phyloP scores from a whole-genome alignment of 2,888 invertebrate species.

The Lycaena phlaeas region DNA sequence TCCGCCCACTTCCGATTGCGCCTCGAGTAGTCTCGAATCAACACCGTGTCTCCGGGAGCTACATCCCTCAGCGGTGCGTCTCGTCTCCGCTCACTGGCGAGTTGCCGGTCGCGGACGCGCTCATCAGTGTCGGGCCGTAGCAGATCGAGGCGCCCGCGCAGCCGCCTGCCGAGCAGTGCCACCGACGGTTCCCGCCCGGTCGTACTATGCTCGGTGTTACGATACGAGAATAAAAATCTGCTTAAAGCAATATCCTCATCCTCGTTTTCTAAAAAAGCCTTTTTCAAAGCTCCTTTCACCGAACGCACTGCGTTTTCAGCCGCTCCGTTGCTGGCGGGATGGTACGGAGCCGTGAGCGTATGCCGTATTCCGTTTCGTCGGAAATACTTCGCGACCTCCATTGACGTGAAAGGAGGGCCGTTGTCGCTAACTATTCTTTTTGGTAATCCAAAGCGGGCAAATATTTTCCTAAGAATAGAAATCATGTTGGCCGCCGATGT shows the following conservation, averaged over 20 bases:
- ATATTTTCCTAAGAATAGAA: slow-evolving; percentile 14
- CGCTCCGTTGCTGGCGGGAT: slow-evolving; percentile 18
- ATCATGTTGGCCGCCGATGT: slow-evolving; percentile 10
- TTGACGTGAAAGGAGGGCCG: slow-evolving; percentile 17
- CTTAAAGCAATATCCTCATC: neutral
- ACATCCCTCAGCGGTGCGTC: neutral
- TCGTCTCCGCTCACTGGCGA: neutral
- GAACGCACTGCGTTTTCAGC: slow-evolving; percentile 19
- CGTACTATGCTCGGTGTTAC: too few species aligned
- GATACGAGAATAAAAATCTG: too few species aligned
- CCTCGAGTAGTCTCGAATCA: neutral
- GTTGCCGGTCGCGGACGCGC: neutral
- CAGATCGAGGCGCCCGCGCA: too few species aligned
- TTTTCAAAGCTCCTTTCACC: slow-evolving; percentile 14
- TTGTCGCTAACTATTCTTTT: slow-evolving; percentile 16
- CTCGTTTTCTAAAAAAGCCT: slow-evolving; percentile 2
- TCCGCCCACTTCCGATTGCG: neutral
- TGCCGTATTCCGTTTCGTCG: slow-evolving; percentile 16
- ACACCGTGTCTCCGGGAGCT: neutral
- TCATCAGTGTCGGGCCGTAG: neutral
- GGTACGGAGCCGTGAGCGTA: slow-evolving; percentile 15
- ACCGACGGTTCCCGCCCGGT: too few species aligned
- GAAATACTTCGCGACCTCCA: slow-evolving; percentile 16
- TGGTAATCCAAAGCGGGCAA: slow-evolving; percentile 19
- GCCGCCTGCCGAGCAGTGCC: too few species aligned